Conservation (phyloP, 53 echinoderm and acorn worm genomes). For the Henricia sp. region DNA sequence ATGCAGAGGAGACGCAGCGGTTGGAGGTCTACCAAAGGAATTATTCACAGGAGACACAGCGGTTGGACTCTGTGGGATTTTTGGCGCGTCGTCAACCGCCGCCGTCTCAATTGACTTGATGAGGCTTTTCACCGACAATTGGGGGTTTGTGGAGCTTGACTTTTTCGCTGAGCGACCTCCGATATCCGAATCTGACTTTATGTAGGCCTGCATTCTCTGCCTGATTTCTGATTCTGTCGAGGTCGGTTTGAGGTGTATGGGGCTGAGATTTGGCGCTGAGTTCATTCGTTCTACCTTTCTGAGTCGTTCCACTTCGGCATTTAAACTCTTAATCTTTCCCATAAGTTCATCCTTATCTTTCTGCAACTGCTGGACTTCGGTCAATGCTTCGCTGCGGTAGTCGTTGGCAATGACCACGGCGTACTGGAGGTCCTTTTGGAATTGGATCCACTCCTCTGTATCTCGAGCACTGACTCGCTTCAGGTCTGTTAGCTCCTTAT, state of each 20-base stretch:
- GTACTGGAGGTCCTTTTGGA: constrained; percentile 92
- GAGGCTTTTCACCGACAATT: constrained; percentile 86
- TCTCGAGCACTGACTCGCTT: constrained; percentile 85
- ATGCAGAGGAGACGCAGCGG: constrained; percentile 37
- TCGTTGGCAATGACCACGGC: constrained; percentile 98
- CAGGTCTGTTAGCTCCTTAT: constrained; percentile 74
- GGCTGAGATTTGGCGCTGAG: constrained; percentile 53
- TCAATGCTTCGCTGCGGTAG: constrained; percentile 91
- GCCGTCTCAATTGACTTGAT: constrained; percentile 88
- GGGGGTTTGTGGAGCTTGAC: constrained; percentile 48
- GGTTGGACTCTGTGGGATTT: constrained; percentile 71
- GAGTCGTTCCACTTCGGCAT: constrained; percentile 82
- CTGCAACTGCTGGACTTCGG: constrained; percentile 78
- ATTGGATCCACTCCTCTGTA: constrained; percentile 93
- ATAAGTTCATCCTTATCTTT: constrained; percentile 78
- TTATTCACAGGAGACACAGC: constrained; percentile 42
- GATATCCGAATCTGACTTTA: constrained; percentile 81
- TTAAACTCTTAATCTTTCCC: constrained; percentile 80
- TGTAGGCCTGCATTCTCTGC: constrained; percentile 83
- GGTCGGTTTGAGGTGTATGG: constrained; percentile 54
- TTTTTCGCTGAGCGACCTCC: constrained; percentile 62
- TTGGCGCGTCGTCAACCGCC: constrained; percentile 74
- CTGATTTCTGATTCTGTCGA: constrained; percentile 88
- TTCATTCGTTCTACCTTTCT: constrained; percentile 79
- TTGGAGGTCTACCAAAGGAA: constrained; percentile 22